These are phyloP conservation scores for Dryobates pubescens DNA, from an alignment of 2,797 vertebrate species.

Conservation along the genomic window DNA sequence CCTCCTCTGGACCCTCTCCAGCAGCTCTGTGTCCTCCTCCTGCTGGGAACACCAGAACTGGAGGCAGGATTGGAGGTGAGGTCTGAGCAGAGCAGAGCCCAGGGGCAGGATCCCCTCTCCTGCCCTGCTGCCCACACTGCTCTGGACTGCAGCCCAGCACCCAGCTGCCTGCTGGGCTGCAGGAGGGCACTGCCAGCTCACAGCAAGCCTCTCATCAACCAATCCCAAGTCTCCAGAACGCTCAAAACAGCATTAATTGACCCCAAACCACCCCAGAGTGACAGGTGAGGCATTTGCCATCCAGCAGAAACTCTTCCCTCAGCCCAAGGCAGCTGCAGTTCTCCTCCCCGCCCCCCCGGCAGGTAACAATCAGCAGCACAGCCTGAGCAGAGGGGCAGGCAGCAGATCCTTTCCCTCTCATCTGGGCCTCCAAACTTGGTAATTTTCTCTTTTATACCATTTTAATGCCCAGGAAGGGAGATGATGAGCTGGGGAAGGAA, in stretches of 20 bases:
- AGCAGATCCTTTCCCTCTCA: neutral
- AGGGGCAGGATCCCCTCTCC: too few relatives aligned
- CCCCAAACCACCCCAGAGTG: neutral
- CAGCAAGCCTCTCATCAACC: too few relatives aligned
- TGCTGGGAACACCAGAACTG: too few relatives aligned
- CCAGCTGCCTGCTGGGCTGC: too few relatives aligned
- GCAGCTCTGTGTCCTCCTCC: too few relatives aligned
- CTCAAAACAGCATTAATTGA: neutral
- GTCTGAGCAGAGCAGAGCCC: too few relatives aligned
- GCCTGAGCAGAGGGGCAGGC: neutral
- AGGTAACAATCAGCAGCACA: neutral
- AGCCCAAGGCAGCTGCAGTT: neutral
- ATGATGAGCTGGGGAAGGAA: slow-evolving; percentile 5
- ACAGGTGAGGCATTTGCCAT: neutral
- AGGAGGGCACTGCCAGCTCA: too few relatives aligned
- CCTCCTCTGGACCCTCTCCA: too few relatives aligned
- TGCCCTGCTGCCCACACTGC: too few relatives aligned
- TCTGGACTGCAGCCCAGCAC: too few relatives aligned
- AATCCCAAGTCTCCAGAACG: neutral
- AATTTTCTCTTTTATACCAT: slow-evolving; percentile 33
- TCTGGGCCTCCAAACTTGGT: neutral
- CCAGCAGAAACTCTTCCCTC: neutral
- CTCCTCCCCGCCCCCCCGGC: neutral
- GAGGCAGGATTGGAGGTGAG: too few relatives aligned
- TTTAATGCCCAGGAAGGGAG: neutral